These are phyloP conservation scores for Poeciliopsis prolifica DNA, from an alignment of 2,113 vertebrate species.

Conservation along the genomic window DNA sequence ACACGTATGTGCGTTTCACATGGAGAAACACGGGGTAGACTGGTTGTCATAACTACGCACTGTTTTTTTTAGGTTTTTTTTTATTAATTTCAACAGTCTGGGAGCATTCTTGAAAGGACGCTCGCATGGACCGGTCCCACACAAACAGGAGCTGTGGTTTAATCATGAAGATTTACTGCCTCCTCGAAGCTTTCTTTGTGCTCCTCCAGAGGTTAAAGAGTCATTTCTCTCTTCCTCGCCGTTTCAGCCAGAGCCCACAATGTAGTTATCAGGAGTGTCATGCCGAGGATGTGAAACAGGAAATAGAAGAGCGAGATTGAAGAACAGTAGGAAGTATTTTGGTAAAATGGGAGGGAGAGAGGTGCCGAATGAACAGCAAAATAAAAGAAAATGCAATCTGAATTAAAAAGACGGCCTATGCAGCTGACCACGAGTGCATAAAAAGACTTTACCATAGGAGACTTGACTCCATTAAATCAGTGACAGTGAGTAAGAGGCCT, in stretches of 20 bases:
- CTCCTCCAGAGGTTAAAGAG: conserved; percentile 58
- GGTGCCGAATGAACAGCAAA: not conserved
- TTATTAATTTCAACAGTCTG: conserved; percentile 71
- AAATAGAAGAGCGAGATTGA: conserved; percentile 38
- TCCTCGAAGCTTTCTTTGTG: conserved; percentile 39
- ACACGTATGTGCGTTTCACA: conserved; percentile 21
- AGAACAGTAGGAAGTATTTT: conserved; percentile 20
- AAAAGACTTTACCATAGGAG: conserved; percentile 18
- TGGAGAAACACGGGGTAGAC: conserved; percentile 14
- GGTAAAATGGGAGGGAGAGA: not conserved
- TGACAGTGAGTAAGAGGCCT: conserved; percentile 16
- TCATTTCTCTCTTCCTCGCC: conserved; percentile 26
- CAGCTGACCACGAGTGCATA: conserved; percentile 13
- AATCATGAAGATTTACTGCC: conserved; percentile 68
- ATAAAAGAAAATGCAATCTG: not conserved
- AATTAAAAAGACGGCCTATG: conserved; percentile 4
- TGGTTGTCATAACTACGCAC: conserved; percentile 62
- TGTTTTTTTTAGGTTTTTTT: conserved; percentile 28
- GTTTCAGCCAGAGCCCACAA: conserved; percentile 56
- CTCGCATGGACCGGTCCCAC: conserved; percentile 47
- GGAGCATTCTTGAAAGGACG: conserved; percentile 61
- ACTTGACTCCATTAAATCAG: conserved; percentile 26
- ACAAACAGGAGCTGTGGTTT: conserved; percentile 58
- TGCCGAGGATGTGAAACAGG: conserved; percentile 11
- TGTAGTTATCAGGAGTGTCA: conserved; percentile 47